Evolutionary conservation across 2,797 vertebrate species (phyloP).

Genomic region (Fistularia commersonii): DNA sequence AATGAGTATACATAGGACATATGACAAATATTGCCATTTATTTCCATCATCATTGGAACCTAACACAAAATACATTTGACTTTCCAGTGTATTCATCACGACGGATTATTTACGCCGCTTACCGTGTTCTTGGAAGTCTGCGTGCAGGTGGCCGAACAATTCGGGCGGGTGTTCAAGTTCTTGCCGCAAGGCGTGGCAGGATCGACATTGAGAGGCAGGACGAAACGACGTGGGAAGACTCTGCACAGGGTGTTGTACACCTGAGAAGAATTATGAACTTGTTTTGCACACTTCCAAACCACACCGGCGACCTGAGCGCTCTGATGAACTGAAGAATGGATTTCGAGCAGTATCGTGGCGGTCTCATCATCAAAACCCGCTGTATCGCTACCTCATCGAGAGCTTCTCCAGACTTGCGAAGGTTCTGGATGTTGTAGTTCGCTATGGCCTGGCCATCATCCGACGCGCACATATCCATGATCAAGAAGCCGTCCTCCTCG

Average conservation of each 20-base stretch:
- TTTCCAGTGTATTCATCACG: not conserved
- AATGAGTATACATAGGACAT: no score
- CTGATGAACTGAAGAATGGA: not conserved
- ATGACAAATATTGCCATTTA: no score
- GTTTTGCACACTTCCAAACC: constrained; percentile 48
- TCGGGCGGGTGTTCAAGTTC: constrained; percentile 71
- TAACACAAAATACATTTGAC: not conserved
- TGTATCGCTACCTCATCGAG: constrained; percentile 63
- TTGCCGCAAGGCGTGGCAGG: constrained; percentile 55
- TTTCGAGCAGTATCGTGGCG: not conserved
- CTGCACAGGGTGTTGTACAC: constrained; percentile 73
- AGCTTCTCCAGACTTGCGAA: constrained; percentile 79
- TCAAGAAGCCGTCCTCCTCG: constrained; percentile 81
- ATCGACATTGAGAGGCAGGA: constrained; percentile 80
- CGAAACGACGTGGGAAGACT: constrained; percentile 83
- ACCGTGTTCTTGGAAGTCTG: constrained; percentile 66
- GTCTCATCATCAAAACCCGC: not conserved
- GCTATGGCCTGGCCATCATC: constrained; percentile 76
- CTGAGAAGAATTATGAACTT: constrained; percentile 39
- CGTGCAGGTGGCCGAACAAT: constrained; percentile 72
- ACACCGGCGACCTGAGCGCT: not conserved
- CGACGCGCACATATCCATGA: constrained; percentile 85
- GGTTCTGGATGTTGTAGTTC: constrained; percentile 81
- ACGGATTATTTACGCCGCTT: not conserved
- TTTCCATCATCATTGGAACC: not conserved